These are phyloP conservation scores for Calameuta filiformis DNA, from an alignment of 2,888 invertebrate species.

Conservation along the genomic window DNA sequence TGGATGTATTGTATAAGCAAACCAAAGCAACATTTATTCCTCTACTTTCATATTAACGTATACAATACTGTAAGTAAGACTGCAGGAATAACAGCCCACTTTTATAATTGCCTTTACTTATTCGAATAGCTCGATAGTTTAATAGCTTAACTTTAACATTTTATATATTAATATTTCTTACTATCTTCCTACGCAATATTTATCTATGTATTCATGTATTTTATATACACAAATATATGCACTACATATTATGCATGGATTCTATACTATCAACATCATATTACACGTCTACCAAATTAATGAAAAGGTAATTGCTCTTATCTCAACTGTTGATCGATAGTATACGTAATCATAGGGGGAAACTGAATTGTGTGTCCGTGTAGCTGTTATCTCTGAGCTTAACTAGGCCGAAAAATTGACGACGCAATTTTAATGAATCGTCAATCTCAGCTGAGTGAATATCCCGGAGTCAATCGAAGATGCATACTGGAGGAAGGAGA, in stretches of 20 bases:
- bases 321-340: constrained; percentile 32
- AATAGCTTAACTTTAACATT: constrained; percentile 30
- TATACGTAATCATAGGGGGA: not conserved
- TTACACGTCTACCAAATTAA: constrained; percentile 34
- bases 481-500: not conserved
- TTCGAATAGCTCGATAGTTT: constrained; percentile 20
- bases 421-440: not conserved
- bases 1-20: constrained; percentile 32
- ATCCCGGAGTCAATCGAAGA: not conserved
- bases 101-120: constrained; percentile 33
- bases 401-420: not conserved
- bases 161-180: constrained; percentile 29
- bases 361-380: not conserved
- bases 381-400: not conserved
- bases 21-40: constrained; percentile 44
- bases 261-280: constrained; percentile 30
- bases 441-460: not conserved
- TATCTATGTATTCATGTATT: constrained; percentile 31
- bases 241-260: constrained; percentile 36
- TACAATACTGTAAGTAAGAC: constrained; percentile 45
- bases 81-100: constrained; percentile 29
- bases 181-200: constrained; percentile 30
- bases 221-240: constrained; percentile 42
- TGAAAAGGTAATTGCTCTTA: constrained; percentile 27
- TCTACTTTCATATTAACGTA: constrained; percentile 33